Evolutionary conservation across 2,888 invertebrate species (phyloP), one percentile per base, ranked within the genome.

Genomic region (Dermolepida albohirtum): DNA sequence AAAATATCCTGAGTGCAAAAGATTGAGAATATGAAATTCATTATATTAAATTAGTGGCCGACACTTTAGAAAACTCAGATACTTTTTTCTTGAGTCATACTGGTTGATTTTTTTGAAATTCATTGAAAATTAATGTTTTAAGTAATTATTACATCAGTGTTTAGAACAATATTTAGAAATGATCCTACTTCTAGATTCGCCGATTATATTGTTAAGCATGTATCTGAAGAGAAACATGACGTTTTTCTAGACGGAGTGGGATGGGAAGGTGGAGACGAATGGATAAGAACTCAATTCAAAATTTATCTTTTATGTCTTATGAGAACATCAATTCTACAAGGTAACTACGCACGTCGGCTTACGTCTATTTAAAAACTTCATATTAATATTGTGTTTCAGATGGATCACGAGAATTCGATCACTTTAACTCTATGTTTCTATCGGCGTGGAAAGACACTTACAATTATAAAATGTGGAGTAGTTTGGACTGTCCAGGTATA

Each of bases 241-340:
- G 89, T 89, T 22, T 91, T 89, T 79, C 81, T 91, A 64, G 91
- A 92, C 77, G 90, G 90, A 0, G 90, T 92, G 39, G 90, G 90
- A 17, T 93, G 92, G 91, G 94, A 95, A 82, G 98, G 98, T 57
- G 96, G 97, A 22, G 98, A 98, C 79, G 92, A 94, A 74, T 99
- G 98, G 98, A 92, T 98, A 72, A 87, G 98, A 73, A 92, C 95
- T 63, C 98, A 98, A 83, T 98, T 98, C 81, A 90, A 92, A 73
- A 91, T 93, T 59, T 96, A 96, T 80, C 85, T 94, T 71, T 85
- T 96, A 74, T 93, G 94, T 78, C 85, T 96, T 69, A 80, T 96
- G 73, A 87, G 94, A 75, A 94, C 95, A 7, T 91, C 94, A 40
- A 84, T 93, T 71, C 82, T 91, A 74, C 90, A 88, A 83, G 91